These are phyloP conservation scores for Ahaetulla prasina DNA, from an alignment of 2,113 vertebrate species.

Conservation along the genomic window DNA sequence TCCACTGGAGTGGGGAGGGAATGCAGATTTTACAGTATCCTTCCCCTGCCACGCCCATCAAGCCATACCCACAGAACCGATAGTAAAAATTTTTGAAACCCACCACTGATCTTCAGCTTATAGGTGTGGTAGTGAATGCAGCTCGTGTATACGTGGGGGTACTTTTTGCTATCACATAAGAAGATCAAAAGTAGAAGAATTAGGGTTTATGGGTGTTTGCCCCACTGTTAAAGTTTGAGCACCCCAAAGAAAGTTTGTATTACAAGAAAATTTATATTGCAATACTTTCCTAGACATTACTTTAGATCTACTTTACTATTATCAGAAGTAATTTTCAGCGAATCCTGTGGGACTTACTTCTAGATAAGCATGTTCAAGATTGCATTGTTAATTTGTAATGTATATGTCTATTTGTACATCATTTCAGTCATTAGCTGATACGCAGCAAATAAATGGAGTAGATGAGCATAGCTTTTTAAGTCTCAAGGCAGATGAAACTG, in stretches of 20 bases:
- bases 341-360: background rate
- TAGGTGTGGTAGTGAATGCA: background rate
- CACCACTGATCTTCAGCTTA: too few relatives aligned
- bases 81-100: too few relatives aligned
- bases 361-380: background rate
- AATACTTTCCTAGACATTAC: background rate
- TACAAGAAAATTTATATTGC: background rate
- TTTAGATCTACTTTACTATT: background rate
- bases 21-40: too few relatives aligned
- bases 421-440: background rate
- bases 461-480: background rate
- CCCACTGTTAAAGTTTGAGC: background rate
- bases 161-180: background rate
- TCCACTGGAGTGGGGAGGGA: too few relatives aligned
- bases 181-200: background rate
- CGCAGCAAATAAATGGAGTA: background rate
- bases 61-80: too few relatives aligned
- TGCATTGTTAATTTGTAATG: background rate
- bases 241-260: background rate
- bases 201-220: background rate
- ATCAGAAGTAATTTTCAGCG: background rate
- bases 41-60: too few relatives aligned
- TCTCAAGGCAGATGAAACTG: background rate
- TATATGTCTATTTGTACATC: background rate
- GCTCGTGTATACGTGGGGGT: background rate